Evolutionary conservation across 2,888 invertebrate genomes (phyloP).

Genomic region (Cerastoderma edule): DNA sequence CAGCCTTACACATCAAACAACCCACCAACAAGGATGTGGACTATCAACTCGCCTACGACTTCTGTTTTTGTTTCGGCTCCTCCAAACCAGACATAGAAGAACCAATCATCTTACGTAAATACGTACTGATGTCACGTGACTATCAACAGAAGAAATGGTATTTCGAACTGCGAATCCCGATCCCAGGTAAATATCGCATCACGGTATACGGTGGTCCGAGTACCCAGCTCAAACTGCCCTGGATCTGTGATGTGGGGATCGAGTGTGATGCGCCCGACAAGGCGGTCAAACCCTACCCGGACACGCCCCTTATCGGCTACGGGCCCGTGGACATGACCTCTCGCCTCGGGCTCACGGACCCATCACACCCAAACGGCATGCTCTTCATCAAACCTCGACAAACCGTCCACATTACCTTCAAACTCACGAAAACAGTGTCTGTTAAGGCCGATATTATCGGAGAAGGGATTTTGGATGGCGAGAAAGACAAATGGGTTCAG

Average conservation of each 20-base stretch:
- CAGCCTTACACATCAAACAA: slow-evolving; percentile 39
- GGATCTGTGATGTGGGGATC: slow-evolving; percentile 50
- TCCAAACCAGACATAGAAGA: slow-evolving; percentile 42
- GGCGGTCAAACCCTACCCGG: slow-evolving; percentile 45
- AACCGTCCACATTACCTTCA: slow-evolving; percentile 54
- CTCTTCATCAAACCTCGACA: slow-evolving; percentile 55
- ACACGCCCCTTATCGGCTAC: slow-evolving; percentile 46
- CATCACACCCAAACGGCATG: slow-evolving; percentile 55
- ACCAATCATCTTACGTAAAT: slow-evolving; percentile 40
- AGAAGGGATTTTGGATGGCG: slow-evolving; percentile 22
- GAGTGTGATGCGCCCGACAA: slow-evolving; percentile 18
- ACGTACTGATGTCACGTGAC: slow-evolving; percentile 52
- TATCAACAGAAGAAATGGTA: slow-evolving; percentile 43
- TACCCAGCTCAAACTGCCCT: slow-evolving; percentile 36
- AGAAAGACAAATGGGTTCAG: slow-evolving; percentile 43
- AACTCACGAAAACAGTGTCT: slow-evolving; percentile 30
- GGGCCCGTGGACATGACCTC: slow-evolving; percentile 56
- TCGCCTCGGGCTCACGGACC: slow-evolving; percentile 38
- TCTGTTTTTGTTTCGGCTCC: slow-evolving; percentile 40
- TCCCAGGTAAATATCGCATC: slow-evolving; percentile 56
- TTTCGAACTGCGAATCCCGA: slow-evolving; percentile 58
- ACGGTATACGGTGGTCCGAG: slow-evolving; percentile 53
- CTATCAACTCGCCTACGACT: slow-evolving; percentile 51
- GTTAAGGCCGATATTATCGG: slow-evolving; percentile 41
- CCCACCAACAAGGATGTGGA: slow-evolving; percentile 38